A percentile compares a stretch with the other conserved stretches of the same genome.
Conservation (phyloP, 2,113 vertebrate species). For the Tyto alba region DNA sequence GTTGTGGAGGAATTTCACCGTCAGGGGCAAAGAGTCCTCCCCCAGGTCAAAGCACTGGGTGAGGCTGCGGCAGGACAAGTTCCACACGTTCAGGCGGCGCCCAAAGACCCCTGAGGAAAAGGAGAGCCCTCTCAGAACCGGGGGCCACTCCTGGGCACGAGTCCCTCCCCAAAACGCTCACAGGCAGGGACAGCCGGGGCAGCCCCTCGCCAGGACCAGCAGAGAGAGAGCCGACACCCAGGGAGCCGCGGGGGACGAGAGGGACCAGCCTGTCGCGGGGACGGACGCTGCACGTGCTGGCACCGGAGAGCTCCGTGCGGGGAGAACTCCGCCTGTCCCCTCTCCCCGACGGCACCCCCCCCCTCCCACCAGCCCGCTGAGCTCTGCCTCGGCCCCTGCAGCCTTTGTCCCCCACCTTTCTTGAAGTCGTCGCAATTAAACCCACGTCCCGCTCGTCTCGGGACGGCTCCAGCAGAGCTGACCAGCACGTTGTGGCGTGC, state of each 20-base stretch:
- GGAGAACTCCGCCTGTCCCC: too few species aligned
- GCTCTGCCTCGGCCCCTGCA: neutral
- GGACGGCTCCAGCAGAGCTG: slow-evolving; percentile 80
- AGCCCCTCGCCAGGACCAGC: rapidly evolving
- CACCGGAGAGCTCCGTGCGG: too few species aligned
- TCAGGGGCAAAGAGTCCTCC: slow-evolving; percentile 81
- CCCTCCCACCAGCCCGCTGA: neutral
- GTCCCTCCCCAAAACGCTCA: rapidly evolving
- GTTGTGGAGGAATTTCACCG: slow-evolving; percentile 86
- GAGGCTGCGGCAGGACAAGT: slow-evolving; percentile 80
- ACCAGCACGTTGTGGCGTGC: slow-evolving; percentile 85
- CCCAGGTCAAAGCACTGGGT: slow-evolving; percentile 85
- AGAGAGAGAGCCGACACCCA: neutral
- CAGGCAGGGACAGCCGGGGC: neutral
- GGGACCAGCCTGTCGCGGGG: neutral
- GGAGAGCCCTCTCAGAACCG: rapidly evolving
- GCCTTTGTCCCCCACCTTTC: slow-evolving; percentile 63
- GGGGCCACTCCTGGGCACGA: rapidly evolving
- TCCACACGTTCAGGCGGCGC: slow-evolving; percentile 81
- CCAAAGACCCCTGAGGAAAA: slow-evolving; percentile 79
- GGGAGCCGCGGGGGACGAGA: neutral
- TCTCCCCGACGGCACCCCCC: neutral
- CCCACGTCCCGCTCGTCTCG: slow-evolving; percentile 64
- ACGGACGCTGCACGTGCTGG: neutral
- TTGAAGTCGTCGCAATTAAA: slow-evolving; percentile 77